Conservation (phyloP, 2,797 vertebrate species). For the Thaleichthys pacificus region DNA sequence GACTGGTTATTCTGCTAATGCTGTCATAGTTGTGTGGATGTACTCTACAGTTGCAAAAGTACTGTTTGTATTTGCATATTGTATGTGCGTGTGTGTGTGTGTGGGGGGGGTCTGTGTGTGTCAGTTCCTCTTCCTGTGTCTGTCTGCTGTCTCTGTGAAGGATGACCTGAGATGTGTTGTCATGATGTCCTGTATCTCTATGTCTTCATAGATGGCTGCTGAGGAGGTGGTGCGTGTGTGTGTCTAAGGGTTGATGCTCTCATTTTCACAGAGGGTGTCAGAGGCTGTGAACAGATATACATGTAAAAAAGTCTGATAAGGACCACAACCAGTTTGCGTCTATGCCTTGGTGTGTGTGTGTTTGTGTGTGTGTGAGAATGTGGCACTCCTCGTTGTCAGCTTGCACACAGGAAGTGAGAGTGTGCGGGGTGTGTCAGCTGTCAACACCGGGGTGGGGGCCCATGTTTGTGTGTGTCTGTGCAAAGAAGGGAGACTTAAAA, state of each 20-base stretch:
- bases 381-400: not conserved
- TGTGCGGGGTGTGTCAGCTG: conserved; percentile 4
- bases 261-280: not conserved
- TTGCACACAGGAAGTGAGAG: conserved; percentile 12
- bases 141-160: not conserved
- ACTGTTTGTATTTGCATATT: too few relatives aligned
- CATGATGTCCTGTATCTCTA: too few relatives aligned
- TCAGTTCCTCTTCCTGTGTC: not conserved
- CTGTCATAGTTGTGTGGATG: too few relatives aligned
- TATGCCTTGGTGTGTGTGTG: not conserved
- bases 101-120: too few relatives aligned
- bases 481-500: too few relatives aligned
- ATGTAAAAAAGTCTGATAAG: conserved; percentile 21
- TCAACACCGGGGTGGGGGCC: too few relatives aligned
- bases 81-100: too few relatives aligned
- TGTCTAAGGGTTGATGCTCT: not conserved
- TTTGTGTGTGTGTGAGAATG: not conserved
- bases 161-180: too few relatives aligned
- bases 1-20: too few relatives aligned
- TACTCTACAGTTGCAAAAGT: too few relatives aligned
- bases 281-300: conserved; percentile 1
- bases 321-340: conserved; percentile 1
- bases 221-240: conserved; percentile 3
- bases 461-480: too few relatives aligned
- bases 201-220: not conserved